These are phyloP conservation scores for Phengaris arion DNA, from an alignment of 2,888 invertebrate genomes.

Conservation along the genomic window DNA sequence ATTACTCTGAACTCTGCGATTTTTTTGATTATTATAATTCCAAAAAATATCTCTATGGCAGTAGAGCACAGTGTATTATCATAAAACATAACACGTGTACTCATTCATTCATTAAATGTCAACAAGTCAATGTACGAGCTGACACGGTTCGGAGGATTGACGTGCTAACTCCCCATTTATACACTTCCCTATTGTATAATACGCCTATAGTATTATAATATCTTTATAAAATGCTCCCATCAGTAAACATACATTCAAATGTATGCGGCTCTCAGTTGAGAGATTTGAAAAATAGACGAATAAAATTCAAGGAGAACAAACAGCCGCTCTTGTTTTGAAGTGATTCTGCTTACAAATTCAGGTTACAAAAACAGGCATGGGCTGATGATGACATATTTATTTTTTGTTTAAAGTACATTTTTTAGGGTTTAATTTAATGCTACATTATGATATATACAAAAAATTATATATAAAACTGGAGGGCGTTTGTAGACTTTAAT, in stretches of 20 bases:
- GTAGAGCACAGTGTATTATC: background rate
- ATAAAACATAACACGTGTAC: constrained; percentile 32
- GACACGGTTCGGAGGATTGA: constrained; percentile 41
- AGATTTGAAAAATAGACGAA: background rate
- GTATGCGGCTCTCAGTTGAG: constrained; percentile 9
- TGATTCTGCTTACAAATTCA: background rate
- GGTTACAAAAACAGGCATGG: background rate
- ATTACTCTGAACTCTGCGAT: no score
- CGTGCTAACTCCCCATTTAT: constrained; percentile 40
- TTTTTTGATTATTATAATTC: background rate
- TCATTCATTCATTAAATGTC: constrained; percentile 38
- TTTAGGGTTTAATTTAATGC: no score
- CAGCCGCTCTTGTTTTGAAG: background rate
- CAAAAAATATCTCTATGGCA: background rate
- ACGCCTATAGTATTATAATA: constrained; percentile 35
- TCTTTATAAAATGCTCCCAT: constrained; percentile 16
- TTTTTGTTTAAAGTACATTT: background rate
- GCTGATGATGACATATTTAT: background rate
- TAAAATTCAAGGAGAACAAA: background rate
- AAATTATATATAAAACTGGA: no score
- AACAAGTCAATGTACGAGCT: constrained; percentile 40
- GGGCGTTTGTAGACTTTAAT: background rate
- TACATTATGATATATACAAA: no score
- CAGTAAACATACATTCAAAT: constrained; percentile 20
- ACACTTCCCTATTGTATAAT: constrained; percentile 43